Base-by-base conservation (phyloP, 2,797 vertebrate species). In the Philypnodon macrostomus region DNA sequence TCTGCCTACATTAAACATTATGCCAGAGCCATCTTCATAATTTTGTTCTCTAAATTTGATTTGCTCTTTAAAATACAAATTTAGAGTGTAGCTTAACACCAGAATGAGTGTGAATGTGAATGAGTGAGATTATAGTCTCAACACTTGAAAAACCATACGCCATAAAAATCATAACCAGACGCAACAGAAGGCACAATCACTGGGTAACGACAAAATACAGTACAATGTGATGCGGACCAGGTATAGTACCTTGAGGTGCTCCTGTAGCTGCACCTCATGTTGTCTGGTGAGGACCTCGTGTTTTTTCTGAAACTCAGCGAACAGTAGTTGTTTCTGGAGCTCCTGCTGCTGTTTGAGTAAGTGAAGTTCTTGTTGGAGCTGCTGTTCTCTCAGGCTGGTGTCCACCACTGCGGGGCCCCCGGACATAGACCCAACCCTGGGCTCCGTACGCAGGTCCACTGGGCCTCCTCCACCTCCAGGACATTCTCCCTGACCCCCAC, bases 291-390 rank as follows among this genome's bases (percentile, higher is more conserved):
- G 89, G 51, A 95, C 92, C 73, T 96, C 95, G 0, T 98, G 95
- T 83, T 97, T 95, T 53, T 98, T 98, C 90, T 96, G 95, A 83
- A 97, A 98, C 87, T 98, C 95, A 0, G 95, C 94, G n/a, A 96
- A 96, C 51, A 98, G 88, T 53, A 95, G 90, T 73, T 97, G 95
- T 73, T 97, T 97, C 90, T 98, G 95, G 31, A 96, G 91, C 63
- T 98, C 94, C 79, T 98, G 95, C 82, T 96, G 95, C 76, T 96
- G 94, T 75, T 96, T 96, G n/a, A 98, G 92, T 0, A 91, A 84
- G 50, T 93, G 76, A 0, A 97, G 91, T 65, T 98, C 94, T 49
- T 97, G 93, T 79, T 96, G 95, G 51, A 98, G 90, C 73, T 96
- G 95, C 83, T 94, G 93, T 76, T 96, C 95, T 34, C 93, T 87